Percentiles rank a stretch among this genome's conserved stretches.
These are phyloP conservation scores for Ecdyonurus torrentis DNA, from an alignment of 2,888 invertebrate genomes.

Conservation along the genomic window DNA sequence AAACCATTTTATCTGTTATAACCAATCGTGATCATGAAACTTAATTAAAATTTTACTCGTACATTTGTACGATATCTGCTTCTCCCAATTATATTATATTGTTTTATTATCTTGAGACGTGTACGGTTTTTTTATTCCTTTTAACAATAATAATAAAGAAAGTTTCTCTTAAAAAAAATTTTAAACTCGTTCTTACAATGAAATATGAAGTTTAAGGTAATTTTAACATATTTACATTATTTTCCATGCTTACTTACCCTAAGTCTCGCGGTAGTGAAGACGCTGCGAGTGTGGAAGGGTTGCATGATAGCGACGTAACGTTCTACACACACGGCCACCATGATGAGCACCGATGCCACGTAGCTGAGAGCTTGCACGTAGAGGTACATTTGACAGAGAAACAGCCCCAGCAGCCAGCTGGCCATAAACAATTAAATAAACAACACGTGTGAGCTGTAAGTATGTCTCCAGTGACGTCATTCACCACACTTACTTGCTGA, in stretches of 20 bases:
- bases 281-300: conserved; percentile 68
- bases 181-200: too few species aligned
- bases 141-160: too few species aligned
- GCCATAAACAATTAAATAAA: too few species aligned
- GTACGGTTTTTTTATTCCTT: too few species aligned
- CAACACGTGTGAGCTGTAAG: not conserved
- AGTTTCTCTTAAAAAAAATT: too few species aligned
- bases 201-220: too few species aligned
- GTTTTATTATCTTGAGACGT: too few species aligned
- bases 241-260: conserved; percentile 35
- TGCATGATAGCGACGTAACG: conserved; percentile 74
- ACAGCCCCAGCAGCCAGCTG: conserved; percentile 70
- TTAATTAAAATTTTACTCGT: too few species aligned
- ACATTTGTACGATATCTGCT: too few species aligned
- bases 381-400: conserved; percentile 81
- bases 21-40: too few species aligned
- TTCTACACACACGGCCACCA: conserved; percentile 76
- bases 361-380: conserved; percentile 78
- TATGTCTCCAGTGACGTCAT: too few species aligned
- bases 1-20: too few species aligned
- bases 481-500: conserved; percentile 23
- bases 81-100: not conserved
- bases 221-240: not conserved
- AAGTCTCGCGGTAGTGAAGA: conserved; percentile 56
- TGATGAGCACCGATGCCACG: conserved; percentile 75